phyloP scores from a whole-genome alignment of 2,888 invertebrate species.

The Eulithis prunata region DNA sequence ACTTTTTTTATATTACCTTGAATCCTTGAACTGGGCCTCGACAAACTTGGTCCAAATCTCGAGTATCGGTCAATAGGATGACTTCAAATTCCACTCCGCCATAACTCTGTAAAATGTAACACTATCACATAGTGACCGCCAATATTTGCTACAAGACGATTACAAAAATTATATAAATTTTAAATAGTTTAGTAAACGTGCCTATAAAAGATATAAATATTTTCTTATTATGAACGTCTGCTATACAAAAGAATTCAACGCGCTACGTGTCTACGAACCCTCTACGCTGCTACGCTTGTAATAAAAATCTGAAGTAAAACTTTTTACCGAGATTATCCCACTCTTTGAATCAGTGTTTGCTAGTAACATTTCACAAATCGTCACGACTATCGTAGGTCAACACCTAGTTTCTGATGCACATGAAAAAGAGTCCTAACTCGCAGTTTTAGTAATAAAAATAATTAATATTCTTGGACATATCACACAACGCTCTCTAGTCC shows the following conservation, averaged over 20 bases:
- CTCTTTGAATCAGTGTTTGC: no score
- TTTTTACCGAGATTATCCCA: background rate
- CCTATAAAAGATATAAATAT: no score
- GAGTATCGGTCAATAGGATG: constrained; percentile 67
- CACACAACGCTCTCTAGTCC: no score
- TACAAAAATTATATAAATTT: background rate
- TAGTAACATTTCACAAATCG: no score
- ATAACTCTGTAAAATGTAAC: constrained; percentile 51
- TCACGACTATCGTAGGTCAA: no score
- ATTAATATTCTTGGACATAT: no score
- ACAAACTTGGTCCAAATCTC: constrained; percentile 86
- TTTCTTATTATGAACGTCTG: no score
- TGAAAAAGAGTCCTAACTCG: no score
- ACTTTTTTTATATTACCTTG: constrained; percentile 69
- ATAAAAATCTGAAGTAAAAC: no score
- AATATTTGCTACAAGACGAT: background rate
- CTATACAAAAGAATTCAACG: background rate
- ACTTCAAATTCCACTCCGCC: constrained; percentile 73
- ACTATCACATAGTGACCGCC: background rate
- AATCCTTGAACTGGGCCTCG: constrained; percentile 87
- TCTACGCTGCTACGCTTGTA: background rate
- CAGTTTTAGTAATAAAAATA: no score
- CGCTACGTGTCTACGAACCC: background rate
- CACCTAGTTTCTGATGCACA: no score
- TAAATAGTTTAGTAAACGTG: no score